Evolutionary conservation across 2,797 vertebrate species (phyloP).

Genomic region (Craterocephalus amniculus): DNA sequence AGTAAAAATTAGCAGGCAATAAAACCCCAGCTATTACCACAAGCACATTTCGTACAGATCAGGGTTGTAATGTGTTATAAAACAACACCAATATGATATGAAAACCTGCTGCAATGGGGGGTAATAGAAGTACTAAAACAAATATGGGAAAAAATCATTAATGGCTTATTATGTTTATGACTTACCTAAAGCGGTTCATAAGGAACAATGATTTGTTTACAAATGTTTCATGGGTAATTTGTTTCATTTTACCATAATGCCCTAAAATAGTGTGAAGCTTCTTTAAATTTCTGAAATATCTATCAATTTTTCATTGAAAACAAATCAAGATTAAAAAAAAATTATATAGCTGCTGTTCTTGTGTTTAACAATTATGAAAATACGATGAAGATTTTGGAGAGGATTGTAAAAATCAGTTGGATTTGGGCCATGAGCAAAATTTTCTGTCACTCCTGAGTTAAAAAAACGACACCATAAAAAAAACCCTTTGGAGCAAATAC

Average conservation of each 20-base stretch:
- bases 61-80: not conserved
- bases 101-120: not conserved
- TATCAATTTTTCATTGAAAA: too few species aligned
- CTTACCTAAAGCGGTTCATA: not conserved
- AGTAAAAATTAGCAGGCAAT: not conserved
- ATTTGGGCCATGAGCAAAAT: not conserved
- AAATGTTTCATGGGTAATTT: not conserved
- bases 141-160: not conserved
- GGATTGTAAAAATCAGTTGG: not conserved
- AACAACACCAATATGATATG: not conserved
- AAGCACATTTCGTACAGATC: not conserved
- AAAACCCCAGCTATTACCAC: not conserved
- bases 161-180: not conserved
- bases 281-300: too few species aligned
- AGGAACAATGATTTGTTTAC: not conserved
- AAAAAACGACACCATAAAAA: not conserved
- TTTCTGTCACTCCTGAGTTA: not conserved
- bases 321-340: too few species aligned
- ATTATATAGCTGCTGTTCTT: too few species aligned
- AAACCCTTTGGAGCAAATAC: conserved; percentile 25
- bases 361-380: too few species aligned
- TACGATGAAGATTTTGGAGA: not conserved
- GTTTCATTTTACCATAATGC: too few species aligned
- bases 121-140: not conserved
- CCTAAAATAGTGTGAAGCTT: too few species aligned